These are phyloP conservation scores for Tetropium fuscum DNA, from an alignment of 2,888 invertebrate species.

Conservation along the genomic window DNA sequence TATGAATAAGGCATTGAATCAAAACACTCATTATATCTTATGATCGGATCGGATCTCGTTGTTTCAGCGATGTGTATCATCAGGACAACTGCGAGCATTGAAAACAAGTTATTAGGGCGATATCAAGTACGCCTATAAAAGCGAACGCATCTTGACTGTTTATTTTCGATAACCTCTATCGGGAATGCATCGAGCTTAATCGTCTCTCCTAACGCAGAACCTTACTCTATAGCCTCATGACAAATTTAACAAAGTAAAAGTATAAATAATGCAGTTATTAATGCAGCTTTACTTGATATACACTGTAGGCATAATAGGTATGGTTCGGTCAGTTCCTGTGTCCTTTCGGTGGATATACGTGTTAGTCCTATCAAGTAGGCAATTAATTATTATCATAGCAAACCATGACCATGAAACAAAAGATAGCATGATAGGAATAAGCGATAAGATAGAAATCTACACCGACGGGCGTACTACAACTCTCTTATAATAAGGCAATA, in stretches of 20 bases:
- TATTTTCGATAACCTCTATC: conserved; percentile 48
- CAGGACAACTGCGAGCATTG: conserved; percentile 51
- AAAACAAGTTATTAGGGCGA: conserved; percentile 59
- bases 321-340: conserved; percentile 32
- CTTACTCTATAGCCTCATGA: background rate
- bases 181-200: conserved; percentile 36
- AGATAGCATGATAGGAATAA: conserved; percentile 42
- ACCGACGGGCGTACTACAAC: conserved; percentile 33
- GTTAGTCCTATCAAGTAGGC: conserved; percentile 30
- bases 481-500: conserved; percentile 23
- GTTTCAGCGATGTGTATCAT: conserved; percentile 53
- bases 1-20: conserved; percentile 59
- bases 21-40: conserved; percentile 61
- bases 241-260: background rate
- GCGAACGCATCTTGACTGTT: conserved; percentile 47
- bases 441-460: conserved; percentile 41
- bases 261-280: background rate
- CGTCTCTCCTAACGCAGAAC: conserved; percentile 18
- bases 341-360: conserved; percentile 36
- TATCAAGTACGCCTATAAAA: conserved; percentile 56
- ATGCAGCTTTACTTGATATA: conserved; percentile 6
- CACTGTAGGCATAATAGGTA: background rate
- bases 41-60: conserved; percentile 47
- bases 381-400: conserved; percentile 38
- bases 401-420: conserved; percentile 43